phyloP scores from a whole-genome alignment of 1,140 invertebrate genomes.

The Orius laevigatus region DNA sequence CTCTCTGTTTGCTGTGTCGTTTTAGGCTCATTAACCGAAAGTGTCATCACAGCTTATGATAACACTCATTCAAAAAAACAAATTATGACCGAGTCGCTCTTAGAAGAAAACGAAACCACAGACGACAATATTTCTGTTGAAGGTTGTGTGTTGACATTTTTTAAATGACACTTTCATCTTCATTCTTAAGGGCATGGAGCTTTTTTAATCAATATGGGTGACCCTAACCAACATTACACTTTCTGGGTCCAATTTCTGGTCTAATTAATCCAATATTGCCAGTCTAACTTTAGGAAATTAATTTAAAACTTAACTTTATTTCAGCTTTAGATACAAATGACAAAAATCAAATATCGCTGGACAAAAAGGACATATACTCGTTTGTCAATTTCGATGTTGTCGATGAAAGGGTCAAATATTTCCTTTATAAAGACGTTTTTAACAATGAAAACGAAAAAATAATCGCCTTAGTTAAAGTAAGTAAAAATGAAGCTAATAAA shows the following conservation, averaged over 20 bases:
- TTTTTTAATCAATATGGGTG: no score
- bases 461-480: slow-evolving; percentile 32
- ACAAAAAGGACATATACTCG: slow-evolving; percentile 31
- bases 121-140: no score
- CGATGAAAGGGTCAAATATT: slow-evolving; percentile 39
- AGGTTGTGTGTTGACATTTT: slow-evolving; percentile 9
- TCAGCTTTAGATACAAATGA: no score
- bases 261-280: no score
- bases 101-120: no score
- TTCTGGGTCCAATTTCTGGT: no score
- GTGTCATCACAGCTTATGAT: slow-evolving; percentile 42
- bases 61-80: slow-evolving; percentile 18
- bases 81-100: slow-evolving; percentile 7
- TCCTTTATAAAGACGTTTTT: slow-evolving; percentile 31
- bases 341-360: no score
- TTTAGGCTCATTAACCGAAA: slow-evolving; percentile 39
- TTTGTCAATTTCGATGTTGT: slow-evolving; percentile 34
- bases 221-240: no score
- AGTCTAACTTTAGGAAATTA: no score
- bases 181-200: no score
- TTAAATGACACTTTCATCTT: no score
- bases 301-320: no score
- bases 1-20: slow-evolving; percentile 17
- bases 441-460: slow-evolving; percentile 37
- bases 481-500: neutral